A percentile compares a stretch with the other conserved stretches of the same genome.
Conservation (phyloP, 2,888 invertebrate genomes). For the Sepiola atlantica region DNA sequence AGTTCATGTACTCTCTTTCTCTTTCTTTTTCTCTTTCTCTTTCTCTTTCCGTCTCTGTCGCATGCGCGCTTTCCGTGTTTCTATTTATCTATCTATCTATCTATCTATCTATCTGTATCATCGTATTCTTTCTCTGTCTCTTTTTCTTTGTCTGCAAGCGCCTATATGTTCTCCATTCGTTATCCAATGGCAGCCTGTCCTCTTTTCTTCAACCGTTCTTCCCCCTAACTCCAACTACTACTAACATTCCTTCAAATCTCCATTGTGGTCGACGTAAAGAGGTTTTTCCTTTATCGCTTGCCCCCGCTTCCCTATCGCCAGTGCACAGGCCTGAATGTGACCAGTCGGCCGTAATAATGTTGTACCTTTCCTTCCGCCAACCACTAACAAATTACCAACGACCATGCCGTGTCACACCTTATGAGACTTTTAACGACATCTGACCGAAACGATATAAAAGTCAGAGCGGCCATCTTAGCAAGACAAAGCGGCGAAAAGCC, state of each 20-base stretch:
- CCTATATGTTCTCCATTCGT: background rate
- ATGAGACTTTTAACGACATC: background rate
- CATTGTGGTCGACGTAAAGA: background rate
- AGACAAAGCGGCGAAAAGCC: background rate
- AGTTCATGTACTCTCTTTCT: background rate
- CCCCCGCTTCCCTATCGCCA: background rate
- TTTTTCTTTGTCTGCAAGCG: background rate
- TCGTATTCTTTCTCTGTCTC: no score
- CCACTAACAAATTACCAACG: background rate
- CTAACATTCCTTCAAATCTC: background rate
- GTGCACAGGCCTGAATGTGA: background rate
- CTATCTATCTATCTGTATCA: background rate
- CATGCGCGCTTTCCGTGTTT: no score
- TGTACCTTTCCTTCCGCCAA: constrained; percentile 32
- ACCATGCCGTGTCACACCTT: background rate
- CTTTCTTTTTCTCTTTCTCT: background rate
- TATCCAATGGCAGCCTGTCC: background rate
- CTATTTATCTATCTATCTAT: background rate
- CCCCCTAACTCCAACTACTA: background rate
- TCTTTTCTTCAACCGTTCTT: background rate
- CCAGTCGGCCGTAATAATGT: background rate
- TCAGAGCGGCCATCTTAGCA: background rate
- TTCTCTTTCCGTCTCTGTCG: background rate
- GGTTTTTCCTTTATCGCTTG: background rate
- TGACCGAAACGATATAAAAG: constrained; percentile 32